These are phyloP conservation scores for Oscheius sp. DNA, from an alignment of 2,888 invertebrate genomes.

Conservation along the genomic window DNA sequence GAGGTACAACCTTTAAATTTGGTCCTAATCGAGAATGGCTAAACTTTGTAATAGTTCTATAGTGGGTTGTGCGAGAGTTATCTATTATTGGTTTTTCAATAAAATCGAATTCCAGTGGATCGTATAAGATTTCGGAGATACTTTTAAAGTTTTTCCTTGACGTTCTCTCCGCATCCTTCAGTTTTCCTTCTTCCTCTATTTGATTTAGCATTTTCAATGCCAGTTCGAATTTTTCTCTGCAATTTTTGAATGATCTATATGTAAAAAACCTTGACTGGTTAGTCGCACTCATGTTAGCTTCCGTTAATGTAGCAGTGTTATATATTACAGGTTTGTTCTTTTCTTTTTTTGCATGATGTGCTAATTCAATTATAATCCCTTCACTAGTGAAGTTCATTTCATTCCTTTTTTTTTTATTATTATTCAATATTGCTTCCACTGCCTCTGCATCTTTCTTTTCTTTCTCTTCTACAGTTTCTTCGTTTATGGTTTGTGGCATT, in stretches of 20 bases:
- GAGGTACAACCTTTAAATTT: background rate
- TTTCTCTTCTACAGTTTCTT: too few relatives aligned
- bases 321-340: background rate
- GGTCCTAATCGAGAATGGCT: background rate
- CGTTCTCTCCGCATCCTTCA: background rate
- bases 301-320: background rate
- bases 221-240: background rate
- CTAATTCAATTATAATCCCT: background rate
- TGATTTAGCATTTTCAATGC: background rate
- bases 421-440: too few relatives aligned
- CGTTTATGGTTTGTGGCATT: too few relatives aligned
- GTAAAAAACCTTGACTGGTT: background rate
- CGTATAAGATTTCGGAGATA: background rate
- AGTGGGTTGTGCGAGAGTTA: too few relatives aligned
- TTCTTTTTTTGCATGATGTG: background rate
- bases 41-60: background rate
- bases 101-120: background rate
- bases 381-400: background rate
- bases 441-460: too few relatives aligned
- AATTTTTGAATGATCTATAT: background rate
- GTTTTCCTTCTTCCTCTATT: background rate
- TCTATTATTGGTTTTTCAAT: too few relatives aligned
- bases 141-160: background rate
- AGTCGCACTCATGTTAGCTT: background rate
- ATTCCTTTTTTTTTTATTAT: background rate